Percentiles rank a stretch among this genome's conserved stretches.
Conservation (phyloP, 2,113 vertebrate genomes). For the Lasiurus borealis region DNA sequence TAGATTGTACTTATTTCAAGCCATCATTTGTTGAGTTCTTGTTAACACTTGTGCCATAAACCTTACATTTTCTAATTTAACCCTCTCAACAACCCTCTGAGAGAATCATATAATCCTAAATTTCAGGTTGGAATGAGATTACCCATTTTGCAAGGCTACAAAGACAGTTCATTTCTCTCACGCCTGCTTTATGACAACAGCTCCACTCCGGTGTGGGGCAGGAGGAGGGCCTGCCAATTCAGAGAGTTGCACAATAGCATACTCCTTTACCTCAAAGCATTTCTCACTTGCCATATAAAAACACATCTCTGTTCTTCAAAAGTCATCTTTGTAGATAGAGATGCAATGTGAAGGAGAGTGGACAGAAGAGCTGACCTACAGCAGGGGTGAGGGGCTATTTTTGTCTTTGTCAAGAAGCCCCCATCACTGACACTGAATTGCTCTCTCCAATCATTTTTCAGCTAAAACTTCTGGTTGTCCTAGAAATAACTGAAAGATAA, state of each 20-base stretch:
- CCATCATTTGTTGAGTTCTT: constrained; percentile 15
- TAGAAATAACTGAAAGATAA: constrained; percentile 57
- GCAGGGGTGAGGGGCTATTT: background rate
- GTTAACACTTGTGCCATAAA: background rate
- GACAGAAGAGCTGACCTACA: background rate
- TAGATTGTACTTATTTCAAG: background rate
- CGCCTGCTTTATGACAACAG: constrained; percentile 33
- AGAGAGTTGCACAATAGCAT: background rate
- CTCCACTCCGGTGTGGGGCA: background rate
- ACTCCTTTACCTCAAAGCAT: background rate
- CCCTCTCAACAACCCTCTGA: background rate
- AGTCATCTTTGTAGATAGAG: background rate
- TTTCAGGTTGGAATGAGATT: constrained; percentile 49
- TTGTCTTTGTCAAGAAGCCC: constrained; percentile 28
- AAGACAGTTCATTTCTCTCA: too few species aligned
- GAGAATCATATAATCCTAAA: background rate
- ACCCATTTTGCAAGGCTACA: background rate
- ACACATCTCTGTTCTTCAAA: background rate
- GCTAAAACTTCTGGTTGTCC: constrained; percentile 37
- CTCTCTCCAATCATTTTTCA: constrained; percentile 7
- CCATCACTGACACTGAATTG: background rate
- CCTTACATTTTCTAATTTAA: background rate
- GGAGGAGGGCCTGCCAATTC: background rate
- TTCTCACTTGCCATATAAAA: background rate
- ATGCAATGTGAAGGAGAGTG: background rate